A percentile compares a stretch with the other conserved stretches of the same genome.
phyloP scores from a whole-genome alignment of 2,797 vertebrate genomes.

The Lepidocolaptes lacrymiger region DNA sequence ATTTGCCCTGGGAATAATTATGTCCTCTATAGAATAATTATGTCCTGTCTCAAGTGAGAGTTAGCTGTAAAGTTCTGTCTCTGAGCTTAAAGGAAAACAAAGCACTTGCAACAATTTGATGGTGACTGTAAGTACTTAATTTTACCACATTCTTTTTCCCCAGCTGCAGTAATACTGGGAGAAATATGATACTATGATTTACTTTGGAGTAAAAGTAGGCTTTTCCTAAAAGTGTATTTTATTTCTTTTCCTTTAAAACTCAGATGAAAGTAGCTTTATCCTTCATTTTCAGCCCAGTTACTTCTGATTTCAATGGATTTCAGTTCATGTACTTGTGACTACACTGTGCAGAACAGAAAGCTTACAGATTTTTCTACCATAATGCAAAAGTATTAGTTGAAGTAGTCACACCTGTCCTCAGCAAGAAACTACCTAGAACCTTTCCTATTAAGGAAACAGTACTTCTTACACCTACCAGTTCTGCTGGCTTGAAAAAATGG shows the following conservation, averaged over 20 bases:
- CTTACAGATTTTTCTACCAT: background rate
- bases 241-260: background rate
- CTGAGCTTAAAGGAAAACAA: background rate
- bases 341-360: background rate
- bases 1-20: background rate
- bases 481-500: background rate
- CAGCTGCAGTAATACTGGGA: background rate
- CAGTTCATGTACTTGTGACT: background rate
- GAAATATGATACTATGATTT: background rate
- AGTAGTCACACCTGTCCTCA: background rate
- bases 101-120: background rate
- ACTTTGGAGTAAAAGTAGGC: background rate
- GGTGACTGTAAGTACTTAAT: background rate
- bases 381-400: background rate
- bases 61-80: background rate
- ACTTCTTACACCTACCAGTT: background rate
- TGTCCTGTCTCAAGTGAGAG: background rate
- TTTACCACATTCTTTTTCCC: background rate
- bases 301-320: background rate
- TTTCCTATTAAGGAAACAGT: background rate
- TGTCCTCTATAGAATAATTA: background rate
- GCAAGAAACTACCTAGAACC: background rate
- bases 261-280: background rate
- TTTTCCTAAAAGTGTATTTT: background rate
- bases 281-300: background rate